Evolutionary conservation across 2,113 vertebrate genomes (phyloP).

Genomic region (Barbus barbus): DNA sequence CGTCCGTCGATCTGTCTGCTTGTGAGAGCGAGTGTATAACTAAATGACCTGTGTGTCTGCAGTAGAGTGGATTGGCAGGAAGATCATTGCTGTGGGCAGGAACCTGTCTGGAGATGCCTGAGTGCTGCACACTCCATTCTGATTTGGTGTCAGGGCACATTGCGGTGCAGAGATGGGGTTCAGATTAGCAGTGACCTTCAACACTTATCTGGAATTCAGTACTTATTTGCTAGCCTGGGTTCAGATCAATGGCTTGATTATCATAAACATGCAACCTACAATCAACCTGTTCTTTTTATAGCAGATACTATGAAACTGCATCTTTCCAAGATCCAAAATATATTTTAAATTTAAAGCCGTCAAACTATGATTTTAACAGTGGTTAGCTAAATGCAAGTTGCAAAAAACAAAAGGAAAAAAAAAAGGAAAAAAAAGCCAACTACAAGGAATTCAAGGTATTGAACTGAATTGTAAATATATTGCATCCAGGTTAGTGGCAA

Average conservation of each 20-base stretch:
- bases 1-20: not conserved
- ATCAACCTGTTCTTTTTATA: not conserved
- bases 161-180: conserved; percentile 10
- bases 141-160: conserved; percentile 39
- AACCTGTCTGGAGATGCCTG: conserved; percentile 20
- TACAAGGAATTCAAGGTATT: too few relatives aligned
- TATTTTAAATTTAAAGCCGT: not conserved
- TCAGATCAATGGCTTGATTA: conserved; percentile 2
- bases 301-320: too few relatives aligned
- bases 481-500: not conserved
- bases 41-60: conserved; percentile 15
- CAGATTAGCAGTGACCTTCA: conserved; percentile 48
- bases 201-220: conserved; percentile 43
- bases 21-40: conserved; percentile 12
- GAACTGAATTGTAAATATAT: too few relatives aligned
- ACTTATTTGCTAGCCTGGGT: conserved; percentile 26
- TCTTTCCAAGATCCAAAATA: too few relatives aligned
- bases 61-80: conserved; percentile 21
- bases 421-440: too few relatives aligned
- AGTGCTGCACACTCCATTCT: not conserved
- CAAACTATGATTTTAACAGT: not conserved
- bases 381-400: too few relatives aligned
- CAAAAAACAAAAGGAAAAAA: too few relatives aligned
- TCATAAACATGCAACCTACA: conserved; percentile 44
- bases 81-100: conserved; percentile 17